Evolutionary conservation across 2,888 invertebrate genomes (phyloP), one percentile per base, ranked within the genome.

Genomic region (Apamea epomidion): DNA sequence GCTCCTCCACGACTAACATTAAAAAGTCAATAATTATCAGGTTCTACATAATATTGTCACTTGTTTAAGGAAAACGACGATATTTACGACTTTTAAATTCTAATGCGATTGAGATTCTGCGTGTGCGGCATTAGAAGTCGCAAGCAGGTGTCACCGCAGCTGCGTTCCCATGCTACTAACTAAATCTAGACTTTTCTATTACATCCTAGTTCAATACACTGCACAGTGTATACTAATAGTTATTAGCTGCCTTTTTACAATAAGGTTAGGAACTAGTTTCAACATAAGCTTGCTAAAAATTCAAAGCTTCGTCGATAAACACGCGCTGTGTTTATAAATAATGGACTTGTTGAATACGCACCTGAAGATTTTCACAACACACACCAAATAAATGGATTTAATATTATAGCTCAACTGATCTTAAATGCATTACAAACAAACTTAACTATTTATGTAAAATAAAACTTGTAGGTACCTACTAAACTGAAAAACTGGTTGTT

Each of bases 71-170:
- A 79, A 81, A 85, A 84, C 77, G 70, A 72, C 45, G 54, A 78
- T 73, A 78, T 85, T 83, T 84, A 85, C 54, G 77, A 77, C 77
- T 81, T 81, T 86, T 84, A 82, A 84, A 87, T 88, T 84, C 83
- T 91, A 87, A 90, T 87, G 83, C 78, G 78, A 88, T 86, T 88
- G 90, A 90, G 92, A 92, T 90, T 91, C 91, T 89, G 88, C 87
- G 84, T 85, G 86, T 88, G 87, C 87, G 90, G 91, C 92, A 92
- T 93, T 92, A 93, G 93, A 93, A 92, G 84, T 87, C 78, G 83
- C 75, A 80, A 88, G 93, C 95, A 95, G 96, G 95, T 96, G 95
- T 82, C 82, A 69, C 74, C 67, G 90, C 95, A 95, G 94, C 94
- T 95, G 95, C 94, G 80, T 93, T 91, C 92, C 87, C 91, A 91